Evolutionary conservation across 2,888 invertebrate genomes (phyloP), one percentile per base, ranked within the genome.

Genomic region (Lottia scabra): DNA sequence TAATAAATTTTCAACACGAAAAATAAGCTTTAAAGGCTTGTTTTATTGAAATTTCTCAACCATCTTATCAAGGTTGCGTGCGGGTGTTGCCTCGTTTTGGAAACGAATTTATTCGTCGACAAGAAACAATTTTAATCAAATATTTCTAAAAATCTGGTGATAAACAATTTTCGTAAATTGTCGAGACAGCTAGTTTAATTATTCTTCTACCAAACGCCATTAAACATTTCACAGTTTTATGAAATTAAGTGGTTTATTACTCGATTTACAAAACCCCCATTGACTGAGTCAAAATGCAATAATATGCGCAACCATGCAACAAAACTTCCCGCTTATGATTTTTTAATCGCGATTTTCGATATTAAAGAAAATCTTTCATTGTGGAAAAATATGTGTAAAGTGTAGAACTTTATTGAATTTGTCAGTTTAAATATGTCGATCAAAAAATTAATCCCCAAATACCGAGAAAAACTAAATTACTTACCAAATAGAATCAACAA

Each of bases 401-500:
- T 74, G 62, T 69, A 67, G 63, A 74, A 74, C 71, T 71, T 71
- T 19, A 27, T 64, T 48, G 65, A 68, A 62, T 38, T 38, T 46
- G 69, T 45, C 43, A 38, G 45, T 71, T 63, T 45, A 71, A 68
- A 63, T 30, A 46, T 63, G 67, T 74, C 68, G 69, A 46, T 63
- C 19, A 26, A 13, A 19, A 13, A 12, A 23, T 10, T 16, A 63
- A 30, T 26, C 26, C 56, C 44, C 44, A 68, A 62, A 43, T 48
- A 8, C 6, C 16, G 45, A 67, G 71, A 71, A 74, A 74, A 68
- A 66, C 65, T 63, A 44, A 63, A 69, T 74, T 74, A 71, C 74
- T 69, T 65, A 74, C 74, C 71, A 64, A 67, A 63, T 43, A 13
- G 56, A 56, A 56, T 56, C 56, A 56, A 19, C 56, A 56, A 56